A percentile compares a stretch with the other conserved stretches of the same genome.
Conservation (phyloP, 1,140 invertebrate genomes). For the Melipona quadrifasciata region DNA sequence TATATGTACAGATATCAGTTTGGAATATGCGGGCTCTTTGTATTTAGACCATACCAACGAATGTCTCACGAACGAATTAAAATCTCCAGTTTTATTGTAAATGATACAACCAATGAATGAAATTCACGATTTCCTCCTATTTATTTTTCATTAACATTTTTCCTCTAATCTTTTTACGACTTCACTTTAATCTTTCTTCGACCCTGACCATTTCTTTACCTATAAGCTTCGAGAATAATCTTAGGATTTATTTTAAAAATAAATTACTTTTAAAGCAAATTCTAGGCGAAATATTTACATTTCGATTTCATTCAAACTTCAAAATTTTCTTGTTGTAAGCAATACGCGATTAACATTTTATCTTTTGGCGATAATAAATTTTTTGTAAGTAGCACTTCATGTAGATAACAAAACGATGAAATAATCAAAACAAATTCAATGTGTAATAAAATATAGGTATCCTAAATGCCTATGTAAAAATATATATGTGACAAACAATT, state of each 20-base stretch:
- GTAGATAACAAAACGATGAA: not conserved
- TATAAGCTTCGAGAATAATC: not conserved
- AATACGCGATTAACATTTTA: not conserved
- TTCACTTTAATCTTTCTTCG: not conserved
- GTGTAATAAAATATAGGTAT: not conserved
- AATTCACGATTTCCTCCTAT: not conserved
- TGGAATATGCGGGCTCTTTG: constrained; percentile 66
- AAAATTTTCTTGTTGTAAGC: not conserved
- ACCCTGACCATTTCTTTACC: too few relatives aligned
- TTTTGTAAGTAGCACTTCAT: not conserved
- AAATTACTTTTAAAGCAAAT: not conserved
- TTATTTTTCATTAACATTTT: not conserved
- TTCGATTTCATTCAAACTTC: not conserved
- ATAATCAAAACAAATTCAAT: not conserved
- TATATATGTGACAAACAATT: not conserved
- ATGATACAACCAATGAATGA: constrained; percentile 6
- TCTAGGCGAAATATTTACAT: not conserved
- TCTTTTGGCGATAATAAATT: not conserved
- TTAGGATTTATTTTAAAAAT: not conserved
- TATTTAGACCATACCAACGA: not conserved
- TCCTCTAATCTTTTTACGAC: too few relatives aligned
- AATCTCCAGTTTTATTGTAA: constrained; percentile 30
- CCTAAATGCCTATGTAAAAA: too few relatives aligned
- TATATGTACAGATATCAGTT: constrained; percentile 51
- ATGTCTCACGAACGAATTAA: constrained; percentile 15